Evolutionary conservation across 2,888 invertebrate species (phyloP).

Genomic region (Calliopum simillimum): DNA sequence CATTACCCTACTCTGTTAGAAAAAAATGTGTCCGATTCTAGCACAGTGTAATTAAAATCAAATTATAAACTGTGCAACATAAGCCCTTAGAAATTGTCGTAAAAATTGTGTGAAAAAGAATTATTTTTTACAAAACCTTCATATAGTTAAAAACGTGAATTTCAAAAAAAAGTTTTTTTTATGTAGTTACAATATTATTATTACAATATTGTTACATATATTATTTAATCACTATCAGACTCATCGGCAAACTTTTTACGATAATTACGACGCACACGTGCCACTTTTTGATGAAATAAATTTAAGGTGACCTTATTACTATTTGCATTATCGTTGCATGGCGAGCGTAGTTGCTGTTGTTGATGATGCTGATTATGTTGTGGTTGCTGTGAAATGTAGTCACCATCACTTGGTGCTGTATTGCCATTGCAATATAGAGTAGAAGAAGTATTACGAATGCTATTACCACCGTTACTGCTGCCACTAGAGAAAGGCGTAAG

Average conservation of each 20-base stretch:
- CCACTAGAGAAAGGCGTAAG: constrained; percentile 41
- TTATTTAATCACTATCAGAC: constrained; percentile 73
- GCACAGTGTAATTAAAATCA: no score
- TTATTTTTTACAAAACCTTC: not conserved
- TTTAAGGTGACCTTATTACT: constrained; percentile 49
- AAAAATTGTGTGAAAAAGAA: no score
- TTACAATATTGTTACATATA: not conserved
- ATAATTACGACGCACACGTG: constrained; percentile 74
- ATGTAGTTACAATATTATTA: not conserved
- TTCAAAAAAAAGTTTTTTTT: not conserved
- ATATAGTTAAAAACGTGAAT: not conserved
- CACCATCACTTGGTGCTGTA: not conserved
- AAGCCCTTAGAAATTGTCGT: no score
- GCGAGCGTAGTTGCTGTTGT: constrained; percentile 25
- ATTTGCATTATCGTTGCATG: constrained; percentile 38
- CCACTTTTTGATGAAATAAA: constrained; percentile 69
- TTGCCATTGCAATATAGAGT: constrained; percentile 23
- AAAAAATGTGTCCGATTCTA: no score
- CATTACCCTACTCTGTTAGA: no score
- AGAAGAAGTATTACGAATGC: constrained; percentile 16
- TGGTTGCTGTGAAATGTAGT: not conserved
- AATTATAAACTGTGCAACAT: no score
- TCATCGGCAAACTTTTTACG: constrained; percentile 72
- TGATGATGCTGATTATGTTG: constrained; percentile 6
- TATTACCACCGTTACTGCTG: constrained; percentile 40